These are phyloP conservation scores for Nannospalax galili DNA, from an alignment of 2,113 vertebrate genomes.

Conservation along the genomic window DNA sequence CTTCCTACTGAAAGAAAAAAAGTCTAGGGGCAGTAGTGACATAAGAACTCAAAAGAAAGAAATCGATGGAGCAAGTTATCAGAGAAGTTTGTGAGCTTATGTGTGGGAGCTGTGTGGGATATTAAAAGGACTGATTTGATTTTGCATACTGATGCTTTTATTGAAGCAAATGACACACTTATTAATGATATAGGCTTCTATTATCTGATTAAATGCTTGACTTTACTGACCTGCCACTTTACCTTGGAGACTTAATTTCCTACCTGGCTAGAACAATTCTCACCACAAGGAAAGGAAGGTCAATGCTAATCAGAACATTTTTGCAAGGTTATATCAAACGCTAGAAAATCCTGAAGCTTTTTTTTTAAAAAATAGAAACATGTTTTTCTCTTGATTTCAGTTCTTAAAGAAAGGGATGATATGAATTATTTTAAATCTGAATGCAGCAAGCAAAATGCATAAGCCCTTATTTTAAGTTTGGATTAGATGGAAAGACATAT, in stretches of 20 bases:
- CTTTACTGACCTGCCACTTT: constrained; percentile 63
- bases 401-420: not conserved
- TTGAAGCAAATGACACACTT: constrained; percentile 77
- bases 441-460: constrained; percentile 20
- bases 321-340: constrained; percentile 44
- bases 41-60: not conserved
- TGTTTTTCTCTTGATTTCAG: not conserved
- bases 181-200: constrained; percentile 67
- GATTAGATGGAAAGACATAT: constrained; percentile 47
- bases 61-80: not conserved
- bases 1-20: not conserved
- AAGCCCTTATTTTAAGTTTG: constrained; percentile 48
- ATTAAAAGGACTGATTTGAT: constrained; percentile 71
- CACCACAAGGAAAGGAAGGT: constrained; percentile 50
- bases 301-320: constrained; percentile 28
- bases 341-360: constrained; percentile 10
- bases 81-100: not conserved
- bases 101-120: not conserved
- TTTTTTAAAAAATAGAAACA: constrained; percentile 23
- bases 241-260: constrained; percentile 57
- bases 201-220: constrained; percentile 73
- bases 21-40: not conserved
- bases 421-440: not conserved
- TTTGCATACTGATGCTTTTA: constrained; percentile 68
- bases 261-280: constrained; percentile 61